Conservation (phyloP, 1,140 invertebrate genomes). For the Orchesella cincta region DNA sequence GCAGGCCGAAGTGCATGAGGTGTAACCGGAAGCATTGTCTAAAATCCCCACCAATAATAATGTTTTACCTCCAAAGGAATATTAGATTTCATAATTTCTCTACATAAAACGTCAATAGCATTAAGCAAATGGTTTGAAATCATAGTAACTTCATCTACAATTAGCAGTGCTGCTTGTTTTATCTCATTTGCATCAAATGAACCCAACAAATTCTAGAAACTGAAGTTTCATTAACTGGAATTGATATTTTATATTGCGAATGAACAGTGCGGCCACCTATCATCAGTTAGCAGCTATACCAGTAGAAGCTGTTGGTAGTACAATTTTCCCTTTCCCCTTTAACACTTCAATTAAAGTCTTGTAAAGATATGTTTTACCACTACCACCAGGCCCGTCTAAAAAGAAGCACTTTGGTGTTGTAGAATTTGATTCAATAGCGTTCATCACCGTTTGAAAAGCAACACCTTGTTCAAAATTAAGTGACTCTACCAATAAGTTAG, state of each 20-base stretch:
- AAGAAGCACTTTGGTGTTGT: slow-evolving; percentile 28
- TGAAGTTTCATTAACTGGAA: slow-evolving; percentile 37
- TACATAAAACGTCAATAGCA: slow-evolving; percentile 53
- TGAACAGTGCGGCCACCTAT: slow-evolving; percentile 59
- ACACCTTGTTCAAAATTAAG: neutral
- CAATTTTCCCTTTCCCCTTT: slow-evolving; percentile 27
- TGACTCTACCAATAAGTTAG: too few relatives aligned
- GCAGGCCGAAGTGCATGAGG: slow-evolving; percentile 56
- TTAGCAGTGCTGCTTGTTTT: slow-evolving; percentile 50
- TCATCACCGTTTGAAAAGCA: neutral
- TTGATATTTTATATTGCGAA: slow-evolving; percentile 59
- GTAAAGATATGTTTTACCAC: slow-evolving; percentile 53
- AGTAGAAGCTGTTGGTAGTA: slow-evolving; percentile 47
- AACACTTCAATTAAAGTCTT: slow-evolving; percentile 43
- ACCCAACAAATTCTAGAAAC: slow-evolving; percentile 51
- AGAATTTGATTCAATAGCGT: neutral
- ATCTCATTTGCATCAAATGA: slow-evolving; percentile 51
- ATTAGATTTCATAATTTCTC: slow-evolving; percentile 54
- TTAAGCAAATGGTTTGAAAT: slow-evolving; percentile 52
- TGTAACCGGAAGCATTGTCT: slow-evolving; percentile 59
- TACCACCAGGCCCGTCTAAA: slow-evolving; percentile 12
- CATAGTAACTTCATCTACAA: slow-evolving; percentile 57
- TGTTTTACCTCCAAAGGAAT: slow-evolving; percentile 48
- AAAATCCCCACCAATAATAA: slow-evolving; percentile 57
- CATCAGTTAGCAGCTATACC: slow-evolving; percentile 57